Evolutionary conservation across 2,888 invertebrate species (phyloP), one percentile per base, ranked within the genome.

Genomic region (Anaspis maculata): DNA sequence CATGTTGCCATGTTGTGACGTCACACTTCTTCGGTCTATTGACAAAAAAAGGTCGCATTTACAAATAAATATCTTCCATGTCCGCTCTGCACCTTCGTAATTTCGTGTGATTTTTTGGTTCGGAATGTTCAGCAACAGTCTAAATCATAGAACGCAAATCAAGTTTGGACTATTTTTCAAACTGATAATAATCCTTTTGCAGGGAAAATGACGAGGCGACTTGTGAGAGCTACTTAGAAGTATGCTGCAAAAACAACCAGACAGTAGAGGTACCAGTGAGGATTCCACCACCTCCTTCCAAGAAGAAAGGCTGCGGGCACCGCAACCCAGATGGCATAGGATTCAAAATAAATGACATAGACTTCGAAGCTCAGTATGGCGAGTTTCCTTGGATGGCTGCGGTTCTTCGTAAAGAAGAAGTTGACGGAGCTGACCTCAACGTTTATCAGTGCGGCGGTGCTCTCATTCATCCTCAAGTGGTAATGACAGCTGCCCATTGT

Each of bases 381-480:
- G 87, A 88, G 61, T 86, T 84, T 57, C 85, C 87, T 0, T 88
- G 87, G 88, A 83, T 85, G 79, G 76, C 81, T 0, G 85, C 83
- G 0, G 66, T 86, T 15, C 61, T 83, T 36, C 67, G 71, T 32
- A 70, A 73, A 39, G 73, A 75, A 40, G 54, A 59, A 0, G 64
- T 75, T 1, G 69, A 72, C 7, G 66, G 66, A 0, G 67, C 71
- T 27, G 72, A 70, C 53, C 57, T 73, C 23, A 73, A 72, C 48
- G 67, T 76, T 3, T 88, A 85, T 61, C 72, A 82, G 9, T 88
- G 88, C 25, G 89, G 89, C 0, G 89, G 86, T 0, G 77, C 87
- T 1, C 65, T 90, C 4, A 85, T 90, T 43, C 80, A 85, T 41
- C 78, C 76, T 0, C 68, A 68, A 30, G 83, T 83, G 3, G 83